Evolutionary conservation across 2,113 vertebrate genomes (phyloP).

Genomic region (Ranitomeya imitator): DNA sequence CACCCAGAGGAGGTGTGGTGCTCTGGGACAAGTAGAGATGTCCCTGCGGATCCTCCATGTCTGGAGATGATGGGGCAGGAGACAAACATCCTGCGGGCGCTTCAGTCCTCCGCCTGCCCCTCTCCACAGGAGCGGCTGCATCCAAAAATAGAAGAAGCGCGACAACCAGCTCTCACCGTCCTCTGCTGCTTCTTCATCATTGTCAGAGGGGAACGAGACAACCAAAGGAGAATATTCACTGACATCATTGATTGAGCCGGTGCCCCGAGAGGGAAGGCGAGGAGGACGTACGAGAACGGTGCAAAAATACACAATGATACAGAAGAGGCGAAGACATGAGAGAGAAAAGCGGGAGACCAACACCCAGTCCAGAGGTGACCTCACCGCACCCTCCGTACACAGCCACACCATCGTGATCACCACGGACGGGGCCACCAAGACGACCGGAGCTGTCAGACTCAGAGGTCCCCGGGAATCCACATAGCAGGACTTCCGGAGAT

Average conservation of each 20-base stretch:
- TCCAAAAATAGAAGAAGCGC: slow-evolving; percentile 88
- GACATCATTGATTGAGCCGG: slow-evolving; percentile 67
- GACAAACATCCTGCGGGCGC: slow-evolving; percentile 75
- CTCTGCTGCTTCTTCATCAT: slow-evolving; percentile 79
- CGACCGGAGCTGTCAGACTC: slow-evolving; percentile 69
- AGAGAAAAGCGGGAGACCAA: slow-evolving; percentile 75
- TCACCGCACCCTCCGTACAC: slow-evolving; percentile 64
- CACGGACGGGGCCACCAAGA: slow-evolving; percentile 78
- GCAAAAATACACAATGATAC: slow-evolving; percentile 76
- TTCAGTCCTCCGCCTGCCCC: slow-evolving; percentile 79
- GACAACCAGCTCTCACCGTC: slow-evolving; percentile 88
- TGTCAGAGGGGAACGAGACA: slow-evolving; percentile 58
- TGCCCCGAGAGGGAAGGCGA: slow-evolving; percentile 55
- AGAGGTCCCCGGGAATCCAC: slow-evolving; percentile 76
- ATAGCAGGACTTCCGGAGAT: slow-evolving; percentile 70
- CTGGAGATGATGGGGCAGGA: slow-evolving; percentile 78
- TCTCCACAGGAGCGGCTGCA: slow-evolving; percentile 81
- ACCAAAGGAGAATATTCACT: slow-evolving; percentile 71
- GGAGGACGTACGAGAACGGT: slow-evolving; percentile 73
- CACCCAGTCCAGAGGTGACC: slow-evolving; percentile 66
- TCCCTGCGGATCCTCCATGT: slow-evolving; percentile 70
- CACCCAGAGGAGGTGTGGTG: slow-evolving; percentile 72
- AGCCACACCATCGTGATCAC: slow-evolving; percentile 78
- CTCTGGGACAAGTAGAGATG: slow-evolving; percentile 56
- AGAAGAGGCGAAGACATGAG: slow-evolving; percentile 72